Conservation (phyloP, 2,113 vertebrate genomes). For the Dromas ardeola region DNA sequence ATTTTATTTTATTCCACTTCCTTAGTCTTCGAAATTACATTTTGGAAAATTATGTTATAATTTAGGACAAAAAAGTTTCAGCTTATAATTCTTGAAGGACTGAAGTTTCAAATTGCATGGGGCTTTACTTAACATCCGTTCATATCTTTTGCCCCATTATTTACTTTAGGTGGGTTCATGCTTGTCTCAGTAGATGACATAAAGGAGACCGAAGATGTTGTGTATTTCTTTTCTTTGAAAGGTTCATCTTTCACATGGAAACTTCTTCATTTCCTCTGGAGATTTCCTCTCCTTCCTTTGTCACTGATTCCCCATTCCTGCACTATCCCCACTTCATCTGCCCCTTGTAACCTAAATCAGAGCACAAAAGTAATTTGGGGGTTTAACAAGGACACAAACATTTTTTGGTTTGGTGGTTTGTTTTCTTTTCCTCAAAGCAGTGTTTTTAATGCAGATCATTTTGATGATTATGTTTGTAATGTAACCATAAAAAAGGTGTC, state of each 20-base stretch:
- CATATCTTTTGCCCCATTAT: neutral
- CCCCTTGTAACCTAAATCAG: neutral
- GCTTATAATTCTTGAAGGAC: neutral
- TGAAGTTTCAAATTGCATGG: neutral
- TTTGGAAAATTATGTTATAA: neutral
- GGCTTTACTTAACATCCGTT: neutral
- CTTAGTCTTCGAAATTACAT: neutral
- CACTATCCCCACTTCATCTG: neutral
- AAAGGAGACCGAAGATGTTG: neutral
- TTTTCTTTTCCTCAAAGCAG: neutral
- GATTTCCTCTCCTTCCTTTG: neutral
- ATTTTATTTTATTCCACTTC: neutral
- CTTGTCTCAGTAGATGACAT: neutral
- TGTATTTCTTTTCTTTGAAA: neutral
- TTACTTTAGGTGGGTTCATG: neutral
- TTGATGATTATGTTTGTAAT: neutral
- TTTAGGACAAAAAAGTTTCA: neutral
- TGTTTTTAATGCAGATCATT: neutral
- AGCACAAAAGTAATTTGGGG: neutral
- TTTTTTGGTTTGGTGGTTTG: neutral
- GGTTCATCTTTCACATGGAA: neutral
- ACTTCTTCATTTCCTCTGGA: neutral
- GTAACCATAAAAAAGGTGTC: neutral
- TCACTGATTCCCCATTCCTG: neutral
- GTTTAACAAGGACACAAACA: neutral